These are phyloP conservation scores for Molossus alvarezi DNA, from an alignment of 2,797 vertebrate species.

Conservation along the genomic window DNA sequence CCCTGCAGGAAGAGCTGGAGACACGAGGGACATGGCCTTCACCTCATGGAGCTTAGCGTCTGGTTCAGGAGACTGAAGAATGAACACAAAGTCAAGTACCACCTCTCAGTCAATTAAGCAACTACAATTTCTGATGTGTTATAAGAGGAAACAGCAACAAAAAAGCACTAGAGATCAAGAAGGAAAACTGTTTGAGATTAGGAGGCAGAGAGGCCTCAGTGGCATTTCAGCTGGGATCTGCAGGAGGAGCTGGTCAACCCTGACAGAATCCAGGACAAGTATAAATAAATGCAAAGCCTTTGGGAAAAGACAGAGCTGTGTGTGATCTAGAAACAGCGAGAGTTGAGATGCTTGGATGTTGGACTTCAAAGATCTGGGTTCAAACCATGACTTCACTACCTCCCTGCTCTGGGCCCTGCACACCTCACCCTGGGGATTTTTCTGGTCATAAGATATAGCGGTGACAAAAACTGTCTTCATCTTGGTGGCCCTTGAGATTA, in stretches of 20 bases:
- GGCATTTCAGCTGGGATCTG: background rate
- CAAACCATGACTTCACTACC: background rate
- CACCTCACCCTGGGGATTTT: background rate
- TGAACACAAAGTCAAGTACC: background rate
- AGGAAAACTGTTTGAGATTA: background rate
- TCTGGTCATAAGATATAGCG: background rate
- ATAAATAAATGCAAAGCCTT: background rate
- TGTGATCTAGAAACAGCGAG: background rate
- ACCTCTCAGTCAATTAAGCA: background rate
- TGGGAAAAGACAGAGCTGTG: background rate
- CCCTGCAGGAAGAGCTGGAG: background rate
- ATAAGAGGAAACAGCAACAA: background rate
- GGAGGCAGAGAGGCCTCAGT: background rate
- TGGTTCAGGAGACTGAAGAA: background rate
- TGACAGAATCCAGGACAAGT: background rate
- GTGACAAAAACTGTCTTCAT: background rate
- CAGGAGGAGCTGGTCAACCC: background rate
- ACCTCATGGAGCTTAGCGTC: background rate
- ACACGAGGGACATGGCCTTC: background rate
- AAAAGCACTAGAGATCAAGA: background rate
- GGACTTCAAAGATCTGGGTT: background rate
- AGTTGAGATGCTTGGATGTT: background rate
- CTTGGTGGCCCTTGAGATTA: background rate
- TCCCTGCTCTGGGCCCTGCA: background rate
- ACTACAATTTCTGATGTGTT: background rate